Evolutionary conservation across 1,140 invertebrate species (phyloP).

Genomic region (Halictus rubicundus): DNA sequence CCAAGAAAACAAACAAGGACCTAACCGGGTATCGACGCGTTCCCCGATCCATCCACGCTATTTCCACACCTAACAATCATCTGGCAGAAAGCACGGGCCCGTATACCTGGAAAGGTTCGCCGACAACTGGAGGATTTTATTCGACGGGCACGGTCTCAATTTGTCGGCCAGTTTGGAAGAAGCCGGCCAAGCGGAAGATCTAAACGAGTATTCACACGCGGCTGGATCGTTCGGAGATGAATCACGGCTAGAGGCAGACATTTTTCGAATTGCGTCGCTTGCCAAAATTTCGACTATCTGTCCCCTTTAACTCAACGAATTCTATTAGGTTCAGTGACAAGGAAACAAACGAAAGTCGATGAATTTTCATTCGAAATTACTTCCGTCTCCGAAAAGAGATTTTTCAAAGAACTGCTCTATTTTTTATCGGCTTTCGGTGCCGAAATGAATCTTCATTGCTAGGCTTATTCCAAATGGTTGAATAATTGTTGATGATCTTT

Average conservation of each 20-base stretch:
- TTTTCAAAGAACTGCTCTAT: too few species aligned
- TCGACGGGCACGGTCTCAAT: conserved; percentile 18
- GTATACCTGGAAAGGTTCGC: background rate
- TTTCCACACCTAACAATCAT: background rate
- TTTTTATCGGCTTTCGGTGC: background rate
- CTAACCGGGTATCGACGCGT: too few species aligned
- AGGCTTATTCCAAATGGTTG: too few species aligned
- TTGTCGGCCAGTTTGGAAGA: conserved; percentile 47
- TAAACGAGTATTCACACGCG: conserved; percentile 54
- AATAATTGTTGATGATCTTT: too few species aligned
- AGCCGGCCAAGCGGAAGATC: conserved; percentile 41
- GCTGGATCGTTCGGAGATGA: conserved; percentile 46
- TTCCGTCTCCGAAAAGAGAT: too few species aligned
- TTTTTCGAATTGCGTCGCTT: conserved; percentile 2
- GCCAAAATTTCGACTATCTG: background rate
- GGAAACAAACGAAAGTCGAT: too few species aligned
- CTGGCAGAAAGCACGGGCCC: background rate
- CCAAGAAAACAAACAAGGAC: too few species aligned
- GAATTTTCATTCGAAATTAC: too few species aligned
- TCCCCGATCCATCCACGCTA: too few species aligned
- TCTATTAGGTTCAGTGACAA: too few species aligned
- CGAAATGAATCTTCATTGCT: too few species aligned
- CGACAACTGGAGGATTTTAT: background rate
- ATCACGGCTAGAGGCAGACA: conserved; percentile 24
- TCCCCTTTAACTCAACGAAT: background rate